These are phyloP conservation scores for Knipowitschia caucasica DNA, from an alignment of 2,797 vertebrate species.

Conservation along the genomic window DNA sequence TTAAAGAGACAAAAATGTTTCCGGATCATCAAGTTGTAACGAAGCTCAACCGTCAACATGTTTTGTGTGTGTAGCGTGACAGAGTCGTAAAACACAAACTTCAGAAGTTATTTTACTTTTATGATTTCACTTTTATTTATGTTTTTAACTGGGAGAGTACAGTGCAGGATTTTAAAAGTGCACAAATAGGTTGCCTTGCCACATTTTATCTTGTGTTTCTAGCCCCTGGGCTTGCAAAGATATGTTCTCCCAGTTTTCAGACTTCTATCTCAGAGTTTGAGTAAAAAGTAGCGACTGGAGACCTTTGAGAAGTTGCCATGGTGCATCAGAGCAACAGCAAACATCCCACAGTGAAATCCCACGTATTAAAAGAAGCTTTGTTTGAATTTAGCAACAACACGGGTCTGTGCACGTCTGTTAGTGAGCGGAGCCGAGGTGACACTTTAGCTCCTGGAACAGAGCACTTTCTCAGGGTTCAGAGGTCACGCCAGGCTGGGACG, in stretches of 20 bases:
- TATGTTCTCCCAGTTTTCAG: not conserved
- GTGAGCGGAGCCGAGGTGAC: not conserved
- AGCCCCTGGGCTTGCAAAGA: not conserved
- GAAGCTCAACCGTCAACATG: too few relatives aligned
- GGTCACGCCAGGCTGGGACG: not conserved
- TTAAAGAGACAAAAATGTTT: too few relatives aligned
- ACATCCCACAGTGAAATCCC: constrained; percentile 11
- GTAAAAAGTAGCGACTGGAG: not conserved
- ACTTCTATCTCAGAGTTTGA: not conserved
- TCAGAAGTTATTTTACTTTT: too few relatives aligned
- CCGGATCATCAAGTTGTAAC: too few relatives aligned
- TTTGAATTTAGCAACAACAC: constrained; percentile 28
- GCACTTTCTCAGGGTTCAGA: constrained; percentile 5
- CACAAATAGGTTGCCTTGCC: not conserved
- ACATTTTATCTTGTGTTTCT: not conserved
- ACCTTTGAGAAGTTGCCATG: constrained; percentile 13
- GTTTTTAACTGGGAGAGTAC: too few relatives aligned
- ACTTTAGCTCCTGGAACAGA: constrained; percentile 8
- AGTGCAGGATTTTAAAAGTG: not conserved
- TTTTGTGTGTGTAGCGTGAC: too few relatives aligned
- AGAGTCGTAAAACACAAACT: too few relatives aligned
- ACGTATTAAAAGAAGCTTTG: constrained; percentile 47
- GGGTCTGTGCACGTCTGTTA: constrained; percentile 45
- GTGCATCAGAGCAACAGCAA: constrained; percentile 16
- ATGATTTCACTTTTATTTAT: too few relatives aligned